Conservation (phyloP, 2,888 invertebrate species). For the Zaprionus obscuricornis region DNA sequence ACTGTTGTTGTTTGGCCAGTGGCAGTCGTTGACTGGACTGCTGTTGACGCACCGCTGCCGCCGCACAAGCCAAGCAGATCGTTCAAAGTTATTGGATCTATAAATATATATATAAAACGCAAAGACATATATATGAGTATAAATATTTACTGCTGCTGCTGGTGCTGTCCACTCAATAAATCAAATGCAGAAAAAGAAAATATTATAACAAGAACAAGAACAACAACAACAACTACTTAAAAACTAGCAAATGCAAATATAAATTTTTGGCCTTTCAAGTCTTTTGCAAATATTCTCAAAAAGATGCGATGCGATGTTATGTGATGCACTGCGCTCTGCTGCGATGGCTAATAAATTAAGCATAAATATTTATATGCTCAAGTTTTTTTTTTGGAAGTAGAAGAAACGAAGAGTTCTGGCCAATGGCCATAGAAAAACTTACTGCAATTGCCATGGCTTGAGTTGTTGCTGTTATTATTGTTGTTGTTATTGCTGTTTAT, state of each 20-base stretch:
- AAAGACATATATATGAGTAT: slow-evolving; percentile 9
- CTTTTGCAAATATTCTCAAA: slow-evolving; percentile 77
- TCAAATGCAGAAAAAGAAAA: slow-evolving; percentile 60
- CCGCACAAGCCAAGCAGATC: slow-evolving; percentile 80
- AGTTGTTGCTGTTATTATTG: slow-evolving; percentile 23
- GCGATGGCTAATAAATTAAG: slow-evolving; percentile 77
- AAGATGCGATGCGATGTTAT: slow-evolving; percentile 38
- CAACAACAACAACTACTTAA: slow-evolving; percentile 3
- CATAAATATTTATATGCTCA: slow-evolving; percentile 60
- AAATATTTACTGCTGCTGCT: no score
- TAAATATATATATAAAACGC: slow-evolving; percentile 1
- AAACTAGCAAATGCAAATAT: slow-evolving; percentile 53
- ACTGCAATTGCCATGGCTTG: slow-evolving; percentile 66
- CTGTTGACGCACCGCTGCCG: slow-evolving; percentile 50
- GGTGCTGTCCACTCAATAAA: slow-evolving; percentile 73
- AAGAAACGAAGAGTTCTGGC: slow-evolving; percentile 5
- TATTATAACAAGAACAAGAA: slow-evolving; percentile 6
- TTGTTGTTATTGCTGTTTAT: slow-evolving; percentile 6
- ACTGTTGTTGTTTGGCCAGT: slow-evolving; percentile 32
- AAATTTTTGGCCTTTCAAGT: slow-evolving; percentile 55
- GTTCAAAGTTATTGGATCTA: slow-evolving; percentile 80
- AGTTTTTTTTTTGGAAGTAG: slow-evolving; percentile 12
- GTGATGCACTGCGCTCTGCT: background rate
- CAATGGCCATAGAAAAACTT: slow-evolving; percentile 41
- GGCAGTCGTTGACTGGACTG: slow-evolving; percentile 39